Evolutionary conservation across 2,113 vertebrate genomes (phyloP), one percentile per base, ranked within the genome.

Genomic region (Papio anubis): DNA sequence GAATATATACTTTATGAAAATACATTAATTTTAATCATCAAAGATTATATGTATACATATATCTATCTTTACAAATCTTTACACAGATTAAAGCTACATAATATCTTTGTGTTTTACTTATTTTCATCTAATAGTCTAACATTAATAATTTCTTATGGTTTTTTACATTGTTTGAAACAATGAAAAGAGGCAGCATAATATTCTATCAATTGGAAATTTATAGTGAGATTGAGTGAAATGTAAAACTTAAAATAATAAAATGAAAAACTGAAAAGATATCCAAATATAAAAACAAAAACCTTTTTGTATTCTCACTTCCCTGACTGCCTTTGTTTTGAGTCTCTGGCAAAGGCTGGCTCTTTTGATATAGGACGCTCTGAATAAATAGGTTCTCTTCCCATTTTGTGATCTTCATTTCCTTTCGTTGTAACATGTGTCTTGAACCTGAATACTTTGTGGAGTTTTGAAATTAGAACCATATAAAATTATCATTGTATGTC

Each of bases 381-480:
- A 35, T 86, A 86, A 90, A 75, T 20, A 40, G 35, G 13, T 12
- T 93, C 35, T 66, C 2, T 96, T 90, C 59, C 64, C 16, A 81
- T 57, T 94, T 81, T 68, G 45, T 45, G 7, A 9, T 48, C 61
- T 66, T 64, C 21, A 75, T 57, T 92, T 88, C 70, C 78, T 43
- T 83, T 40, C 48, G 35, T 17, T 40, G 52, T 92, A 35, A n/a
- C 25, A 25, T 21, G 8, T 70, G 52, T 59, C 88, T 89, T 89
- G n/a, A 92, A 13, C 43, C 17, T 80, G 25, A 30, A 57, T 92
- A 43, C 14, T 79, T 83, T n/a, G 30, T 79, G 48, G 61, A 78
- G 23, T 92, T 96, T 93, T 94, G 48, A 81, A 75, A 79, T 84
- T 89, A 61, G 43, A 68, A 82, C 81, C n/a, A 92, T 55, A 52